Evolutionary conservation across 2,888 invertebrate genomes (phyloP), one percentile per base, ranked within the genome.

Genomic region (Actias luna): DNA sequence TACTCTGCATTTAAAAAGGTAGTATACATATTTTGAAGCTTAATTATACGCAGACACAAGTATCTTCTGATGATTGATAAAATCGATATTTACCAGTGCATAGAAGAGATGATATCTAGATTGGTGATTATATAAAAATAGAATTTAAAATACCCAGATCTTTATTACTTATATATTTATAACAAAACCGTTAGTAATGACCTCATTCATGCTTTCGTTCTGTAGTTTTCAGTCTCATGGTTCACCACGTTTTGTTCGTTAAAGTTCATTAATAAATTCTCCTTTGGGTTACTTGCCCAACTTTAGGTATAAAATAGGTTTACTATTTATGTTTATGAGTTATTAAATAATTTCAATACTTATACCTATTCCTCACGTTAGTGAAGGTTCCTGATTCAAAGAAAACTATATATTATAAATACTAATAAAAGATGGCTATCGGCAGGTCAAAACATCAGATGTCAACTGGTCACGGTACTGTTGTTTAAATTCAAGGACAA

Each of bases 391-490:
- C 59, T n/a, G 29, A 31, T 52, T 46, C 62, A 52, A 61, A n/a
- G 12, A 50, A 59, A 50, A 46, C 33, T 62, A 58, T 35, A 50
- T 62, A 59, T 58, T 58, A 62, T 62, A 62, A 62, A 62, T 62
- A 27, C 50, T 18, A 50, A 62, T 62, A 62, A 62, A n/a, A 59
- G 62, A 62, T 62, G 35, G n/a, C 35, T 58, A 62, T 62, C 62
- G 42, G 33, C 46, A 42, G 46, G 42, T 16, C 27, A 39, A 12
- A 36, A 35, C 39, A 57, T 50, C 61, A 62, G 62, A 62, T 62
- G 62, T 62, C 35, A 27, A 42, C 25, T 62, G 58, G 58, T 62
- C 62, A 62, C 62, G 62, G 35, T 31, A 62, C 25, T 12, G 57
- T 46, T 35, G 33, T 36, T 62, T 59, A 59, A 18, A 58, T 36